Conservation (phyloP, 2,113 vertebrate species). For the Panthera leo region DNA sequence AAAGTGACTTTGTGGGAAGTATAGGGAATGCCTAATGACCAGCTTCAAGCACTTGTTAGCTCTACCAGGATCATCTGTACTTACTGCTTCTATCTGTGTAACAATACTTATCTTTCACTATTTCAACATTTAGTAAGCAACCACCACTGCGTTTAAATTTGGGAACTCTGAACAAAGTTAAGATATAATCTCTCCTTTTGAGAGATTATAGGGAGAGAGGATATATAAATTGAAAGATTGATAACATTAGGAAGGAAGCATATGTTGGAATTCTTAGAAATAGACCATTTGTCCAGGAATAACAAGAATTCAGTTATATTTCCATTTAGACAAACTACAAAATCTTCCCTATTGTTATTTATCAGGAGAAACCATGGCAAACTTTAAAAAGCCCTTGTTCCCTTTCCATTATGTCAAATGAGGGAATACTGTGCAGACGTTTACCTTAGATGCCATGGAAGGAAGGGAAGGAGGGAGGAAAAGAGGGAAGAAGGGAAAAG, state of each 20-base stretch:
- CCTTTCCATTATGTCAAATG: neutral
- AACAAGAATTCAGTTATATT: conserved; percentile 38
- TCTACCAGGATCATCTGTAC: neutral
- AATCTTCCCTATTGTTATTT: neutral
- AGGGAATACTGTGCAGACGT: conserved; percentile 23
- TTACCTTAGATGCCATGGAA: neutral
- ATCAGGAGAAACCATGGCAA: neutral
- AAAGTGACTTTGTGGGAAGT: neutral
- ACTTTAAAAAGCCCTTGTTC: neutral
- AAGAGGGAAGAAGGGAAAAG: neutral
- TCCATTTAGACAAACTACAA: conserved; percentile 26
- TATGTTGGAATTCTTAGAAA: conserved; percentile 40
- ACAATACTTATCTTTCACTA: conserved; percentile 10
- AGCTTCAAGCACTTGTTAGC: neutral
- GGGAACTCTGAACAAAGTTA: conserved; percentile 9
- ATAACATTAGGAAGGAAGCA: neutral
- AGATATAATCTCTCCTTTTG: conserved; percentile 24
- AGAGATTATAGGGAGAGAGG: neutral
- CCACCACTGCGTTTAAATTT: neutral
- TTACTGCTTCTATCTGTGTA: neutral
- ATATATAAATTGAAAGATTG: conserved; percentile 23
- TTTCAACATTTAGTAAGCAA: neutral
- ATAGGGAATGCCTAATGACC: neutral
- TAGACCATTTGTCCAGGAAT: conserved; percentile 29
- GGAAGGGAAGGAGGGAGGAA: neutral